A percentile compares a stretch with the other conserved stretches of the same genome.
These are phyloP conservation scores for Lycia hirtaria DNA, from an alignment of 2,888 invertebrate species.

Conservation along the genomic window DNA sequence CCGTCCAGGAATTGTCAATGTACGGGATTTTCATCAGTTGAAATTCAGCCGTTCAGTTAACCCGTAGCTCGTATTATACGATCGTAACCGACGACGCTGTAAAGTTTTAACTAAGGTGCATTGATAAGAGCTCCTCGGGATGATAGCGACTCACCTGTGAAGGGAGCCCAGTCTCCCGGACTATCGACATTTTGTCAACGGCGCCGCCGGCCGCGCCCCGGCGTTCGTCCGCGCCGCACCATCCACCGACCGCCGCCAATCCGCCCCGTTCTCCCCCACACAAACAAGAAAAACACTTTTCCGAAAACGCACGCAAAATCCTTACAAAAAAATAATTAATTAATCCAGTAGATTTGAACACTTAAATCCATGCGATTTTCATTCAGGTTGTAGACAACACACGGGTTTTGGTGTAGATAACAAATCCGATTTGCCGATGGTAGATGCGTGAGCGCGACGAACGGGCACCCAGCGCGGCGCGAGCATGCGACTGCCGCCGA, in stretches of 20 bases:
- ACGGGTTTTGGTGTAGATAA: conserved; percentile 47
- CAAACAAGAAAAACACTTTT: conserved; percentile 79
- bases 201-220: conserved; percentile 84
- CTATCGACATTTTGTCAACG: conserved; percentile 84
- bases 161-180: conserved; percentile 81
- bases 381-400: conserved; percentile 48
- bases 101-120: too few relatives aligned
- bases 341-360: background rate
- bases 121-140: background rate
- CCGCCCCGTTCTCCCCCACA: conserved; percentile 63
- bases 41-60: too few relatives aligned
- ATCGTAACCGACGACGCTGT: background rate
- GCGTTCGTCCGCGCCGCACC: conserved; percentile 80
- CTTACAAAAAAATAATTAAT: background rate
- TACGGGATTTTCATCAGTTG: too few relatives aligned
- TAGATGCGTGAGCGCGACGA: conserved; percentile 55
- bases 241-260: conserved; percentile 74
- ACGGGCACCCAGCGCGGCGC: conserved; percentile 64
- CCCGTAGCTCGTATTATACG: background rate
- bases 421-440: conserved; percentile 54
- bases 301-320: conserved; percentile 49
- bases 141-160: conserved; percentile 73
- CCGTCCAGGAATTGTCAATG: too few relatives aligned
- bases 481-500: conserved; percentile 71
- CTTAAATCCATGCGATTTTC: conserved; percentile 51